Evolutionary conservation across 2,888 invertebrate genomes (phyloP).

Genomic region (Ferrisia virgata): DNA sequence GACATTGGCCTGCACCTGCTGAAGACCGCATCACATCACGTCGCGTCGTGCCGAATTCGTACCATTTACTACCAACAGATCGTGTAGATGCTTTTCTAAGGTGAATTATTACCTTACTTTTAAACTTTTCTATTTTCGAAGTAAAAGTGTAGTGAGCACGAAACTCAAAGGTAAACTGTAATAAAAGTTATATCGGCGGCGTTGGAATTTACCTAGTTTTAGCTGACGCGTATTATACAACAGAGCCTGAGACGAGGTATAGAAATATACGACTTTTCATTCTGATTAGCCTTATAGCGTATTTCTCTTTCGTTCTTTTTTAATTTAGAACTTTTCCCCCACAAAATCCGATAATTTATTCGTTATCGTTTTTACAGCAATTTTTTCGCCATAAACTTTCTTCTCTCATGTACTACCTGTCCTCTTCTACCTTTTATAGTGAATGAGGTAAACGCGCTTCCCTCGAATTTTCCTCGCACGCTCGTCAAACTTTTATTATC

Average conservation of each 20-base stretch:
- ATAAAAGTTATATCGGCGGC: constrained; percentile 35
- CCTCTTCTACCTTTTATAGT: too few relatives aligned
- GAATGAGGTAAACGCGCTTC: background rate
- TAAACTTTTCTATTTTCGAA: constrained; percentile 22
- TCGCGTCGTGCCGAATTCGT: constrained; percentile 5
- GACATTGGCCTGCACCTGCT: background rate
- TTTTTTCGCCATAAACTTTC: constrained; percentile 25
- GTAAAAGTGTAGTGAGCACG: background rate
- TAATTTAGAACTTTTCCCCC: constrained; percentile 22
- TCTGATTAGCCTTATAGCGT: constrained; percentile 29
- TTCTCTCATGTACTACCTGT: constrained; percentile 11
- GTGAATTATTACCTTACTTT: constrained; percentile 23
- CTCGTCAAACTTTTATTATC: constrained; percentile 17
- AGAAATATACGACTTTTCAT: constrained; percentile 31
- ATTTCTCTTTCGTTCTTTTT: constrained; percentile 10
- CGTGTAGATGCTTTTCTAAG: background rate
- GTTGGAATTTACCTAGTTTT: constrained; percentile 35
- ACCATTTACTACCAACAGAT: background rate
- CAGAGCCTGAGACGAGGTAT: background rate
- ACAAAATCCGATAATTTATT: constrained; percentile 28
- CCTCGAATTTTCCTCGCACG: background rate
- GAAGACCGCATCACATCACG: background rate
- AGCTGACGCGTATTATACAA: background rate
- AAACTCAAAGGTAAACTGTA: constrained; percentile 10
- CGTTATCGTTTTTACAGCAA: constrained; percentile 26